A percentile compares a stretch with the other conserved stretches of the same genome.
Evolutionary conservation across 1,140 invertebrate species (phyloP).

Genomic region (Pemphigus obesinymphae): DNA sequence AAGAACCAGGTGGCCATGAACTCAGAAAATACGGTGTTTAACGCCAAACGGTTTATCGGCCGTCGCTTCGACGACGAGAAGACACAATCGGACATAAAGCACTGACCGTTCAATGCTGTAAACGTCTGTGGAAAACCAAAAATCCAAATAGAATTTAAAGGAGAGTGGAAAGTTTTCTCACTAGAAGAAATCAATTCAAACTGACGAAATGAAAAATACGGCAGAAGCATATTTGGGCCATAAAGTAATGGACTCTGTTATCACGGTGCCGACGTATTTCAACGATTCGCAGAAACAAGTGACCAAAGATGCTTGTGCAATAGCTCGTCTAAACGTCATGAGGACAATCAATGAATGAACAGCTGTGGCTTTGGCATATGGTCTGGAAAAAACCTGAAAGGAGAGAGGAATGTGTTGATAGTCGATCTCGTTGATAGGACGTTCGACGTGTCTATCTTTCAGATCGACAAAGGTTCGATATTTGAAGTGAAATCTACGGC

Average conservation of each 20-base stretch:
- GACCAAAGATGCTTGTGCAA: conserved; percentile 70
- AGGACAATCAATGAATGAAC: conserved; percentile 78
- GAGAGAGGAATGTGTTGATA: conserved; percentile 56
- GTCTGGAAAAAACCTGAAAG: conserved; percentile 60
- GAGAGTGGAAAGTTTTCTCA: too few relatives aligned
- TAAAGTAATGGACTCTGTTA: conserved; percentile 60
- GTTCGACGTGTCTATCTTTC: conserved; percentile 81
- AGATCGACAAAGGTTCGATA: conserved; percentile 58
- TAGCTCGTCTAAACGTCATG: conserved; percentile 73
- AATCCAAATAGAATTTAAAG: conserved; percentile 56
- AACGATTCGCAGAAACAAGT: conserved; percentile 66
- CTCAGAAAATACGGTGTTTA: conserved; percentile 77
- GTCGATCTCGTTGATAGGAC: conserved; percentile 72
- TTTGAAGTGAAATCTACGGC: too few relatives aligned
- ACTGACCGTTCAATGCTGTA: conserved; percentile 65
- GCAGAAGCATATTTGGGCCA: conserved; percentile 57
- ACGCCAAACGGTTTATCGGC: conserved; percentile 66
- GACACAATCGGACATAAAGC: conserved; percentile 63
- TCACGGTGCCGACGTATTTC: conserved; percentile 70
- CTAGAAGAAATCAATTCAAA: too few relatives aligned
- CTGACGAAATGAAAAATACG: conserved; percentile 69
- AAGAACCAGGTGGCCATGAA: conserved; percentile 66
- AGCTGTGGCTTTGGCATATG: conserved; percentile 77
- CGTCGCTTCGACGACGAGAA: conserved; percentile 55
- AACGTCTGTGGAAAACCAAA: conserved; percentile 59